phyloP scores from a whole-genome alignment of 2,888 invertebrate species.

The Sepioteuthis lessoniana region DNA sequence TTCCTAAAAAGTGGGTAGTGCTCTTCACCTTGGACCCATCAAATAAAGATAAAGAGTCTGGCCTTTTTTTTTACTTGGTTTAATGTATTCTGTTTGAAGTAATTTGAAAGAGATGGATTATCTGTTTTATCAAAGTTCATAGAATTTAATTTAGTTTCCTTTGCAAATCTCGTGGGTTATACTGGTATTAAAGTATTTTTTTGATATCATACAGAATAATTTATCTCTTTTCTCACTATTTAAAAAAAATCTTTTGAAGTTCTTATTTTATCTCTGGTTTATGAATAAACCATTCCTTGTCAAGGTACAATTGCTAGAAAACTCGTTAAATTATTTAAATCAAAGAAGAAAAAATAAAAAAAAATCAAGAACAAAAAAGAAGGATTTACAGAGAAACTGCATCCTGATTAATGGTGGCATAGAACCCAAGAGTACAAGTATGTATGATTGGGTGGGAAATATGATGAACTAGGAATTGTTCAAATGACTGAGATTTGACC shows the following conservation, averaged over 20 bases:
- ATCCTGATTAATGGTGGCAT: neutral
- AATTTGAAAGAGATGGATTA: neutral
- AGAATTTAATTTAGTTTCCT: neutral
- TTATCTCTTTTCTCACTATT: neutral
- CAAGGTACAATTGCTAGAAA: neutral
- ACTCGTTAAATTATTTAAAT: neutral
- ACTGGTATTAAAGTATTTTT: neutral
- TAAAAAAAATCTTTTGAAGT: neutral
- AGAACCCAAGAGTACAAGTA: too few species aligned
- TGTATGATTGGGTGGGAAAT: too few species aligned
- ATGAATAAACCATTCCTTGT: neutral
- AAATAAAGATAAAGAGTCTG: neutral
- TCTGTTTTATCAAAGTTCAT: neutral
- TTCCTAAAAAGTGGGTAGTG: neutral
- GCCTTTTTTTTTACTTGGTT: neutral
- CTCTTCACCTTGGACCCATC: neutral
- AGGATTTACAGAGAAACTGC: too few species aligned
- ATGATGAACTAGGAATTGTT: too few species aligned
- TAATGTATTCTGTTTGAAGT: conserved; percentile 16
- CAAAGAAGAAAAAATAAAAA: neutral
- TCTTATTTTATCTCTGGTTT: neutral
- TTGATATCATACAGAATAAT: neutral
- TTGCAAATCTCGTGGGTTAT: neutral
- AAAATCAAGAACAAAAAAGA: neutral
- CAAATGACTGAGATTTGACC: too few species aligned